Evolutionary conservation across 2,113 vertebrate genomes (phyloP).

Genomic region (Tenrec ecaudatus): DNA sequence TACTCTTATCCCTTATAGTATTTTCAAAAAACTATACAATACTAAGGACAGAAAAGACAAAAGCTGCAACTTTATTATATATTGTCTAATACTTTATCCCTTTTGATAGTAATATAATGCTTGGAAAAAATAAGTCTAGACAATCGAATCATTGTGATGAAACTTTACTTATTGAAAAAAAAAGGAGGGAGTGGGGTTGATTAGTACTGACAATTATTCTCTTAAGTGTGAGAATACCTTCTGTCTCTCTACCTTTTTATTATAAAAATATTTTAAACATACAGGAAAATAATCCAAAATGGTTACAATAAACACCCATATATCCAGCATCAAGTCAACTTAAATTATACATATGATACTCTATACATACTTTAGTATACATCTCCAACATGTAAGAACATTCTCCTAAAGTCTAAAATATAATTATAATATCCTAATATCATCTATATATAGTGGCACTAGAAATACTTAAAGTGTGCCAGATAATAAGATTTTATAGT

Average conservation of each 20-base stretch:
- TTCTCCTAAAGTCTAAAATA: not conserved
- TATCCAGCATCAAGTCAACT: not conserved
- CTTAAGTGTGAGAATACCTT: not conserved
- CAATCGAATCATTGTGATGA: not conserved
- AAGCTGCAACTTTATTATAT: not conserved
- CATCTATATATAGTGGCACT: not conserved
- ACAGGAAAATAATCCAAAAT: not conserved
- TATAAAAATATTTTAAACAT: slow-evolving; percentile 1
- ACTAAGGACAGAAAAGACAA: not conserved
- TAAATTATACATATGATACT: not conserved
- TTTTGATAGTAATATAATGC: not conserved
- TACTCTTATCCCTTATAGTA: not conserved
- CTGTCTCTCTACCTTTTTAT: not conserved
- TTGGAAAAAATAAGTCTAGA: slow-evolving; percentile 19
- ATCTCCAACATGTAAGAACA: not conserved
- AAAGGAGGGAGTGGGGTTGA: not conserved
- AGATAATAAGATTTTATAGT: not conserved
- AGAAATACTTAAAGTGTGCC: not conserved
- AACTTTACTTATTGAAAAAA: slow-evolving; percentile 1
- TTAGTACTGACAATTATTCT: not conserved
- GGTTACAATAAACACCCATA: not conserved
- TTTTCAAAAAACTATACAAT: not conserved
- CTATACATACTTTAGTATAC: not conserved
- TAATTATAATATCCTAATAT: not conserved
- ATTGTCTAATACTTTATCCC: slow-evolving; percentile 21